Percentiles rank a stretch among this genome's conserved stretches.
Evolutionary conservation across 2,113 vertebrate species (phyloP).

Genomic region (Eolophus roseicapilla): DNA sequence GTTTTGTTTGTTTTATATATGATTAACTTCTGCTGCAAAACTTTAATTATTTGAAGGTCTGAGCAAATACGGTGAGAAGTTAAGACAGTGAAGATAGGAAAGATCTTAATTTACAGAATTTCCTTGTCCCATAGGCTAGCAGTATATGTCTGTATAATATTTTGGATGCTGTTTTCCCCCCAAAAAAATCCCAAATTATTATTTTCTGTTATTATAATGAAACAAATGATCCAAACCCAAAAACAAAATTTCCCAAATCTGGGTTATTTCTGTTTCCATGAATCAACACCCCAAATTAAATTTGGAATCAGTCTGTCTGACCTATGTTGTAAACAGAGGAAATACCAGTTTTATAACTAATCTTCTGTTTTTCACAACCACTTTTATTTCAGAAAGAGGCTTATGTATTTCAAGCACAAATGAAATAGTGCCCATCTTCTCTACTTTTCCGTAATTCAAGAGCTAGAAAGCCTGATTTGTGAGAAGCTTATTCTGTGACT

Average conservation of each 20-base stretch:
- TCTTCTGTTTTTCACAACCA: neutral
- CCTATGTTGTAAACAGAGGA: neutral
- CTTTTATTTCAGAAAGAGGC: constrained; percentile 19
- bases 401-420: neutral
- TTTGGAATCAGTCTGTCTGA: neutral
- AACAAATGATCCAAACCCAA: neutral
- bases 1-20: neutral
- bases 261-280: neutral
- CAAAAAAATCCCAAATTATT: neutral
- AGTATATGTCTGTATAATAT: neutral
- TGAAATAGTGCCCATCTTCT: constrained; percentile 3
- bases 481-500: constrained; percentile 46
- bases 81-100: neutral
- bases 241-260: neutral
- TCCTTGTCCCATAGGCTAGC: neutral
- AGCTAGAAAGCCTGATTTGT: constrained; percentile 7
- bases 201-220: neutral
- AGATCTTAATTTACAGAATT: neutral
- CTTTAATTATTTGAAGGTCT: neutral
- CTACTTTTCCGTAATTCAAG: constrained; percentile 41
- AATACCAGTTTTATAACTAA: neutral
- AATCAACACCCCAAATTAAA: neutral
- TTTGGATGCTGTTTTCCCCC: neutral
- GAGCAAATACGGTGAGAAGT: neutral
- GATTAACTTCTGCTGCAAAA: neutral